phyloP scores from a whole-genome alignment of 2,888 invertebrate species.

The Agriopis aurantiaria region DNA sequence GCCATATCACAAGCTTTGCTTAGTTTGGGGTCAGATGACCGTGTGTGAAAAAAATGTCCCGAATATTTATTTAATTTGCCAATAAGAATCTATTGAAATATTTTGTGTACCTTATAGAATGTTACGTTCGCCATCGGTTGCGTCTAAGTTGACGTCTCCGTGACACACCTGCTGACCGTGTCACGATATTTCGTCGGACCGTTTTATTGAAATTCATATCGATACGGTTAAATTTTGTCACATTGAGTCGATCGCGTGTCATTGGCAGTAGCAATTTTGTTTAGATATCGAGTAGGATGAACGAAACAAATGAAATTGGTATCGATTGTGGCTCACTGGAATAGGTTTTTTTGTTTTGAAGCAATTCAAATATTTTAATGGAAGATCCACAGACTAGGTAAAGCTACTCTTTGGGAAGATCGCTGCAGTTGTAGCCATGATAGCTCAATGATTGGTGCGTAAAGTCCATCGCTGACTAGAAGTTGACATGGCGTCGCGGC shows the following conservation, averaged over 20 bases:
- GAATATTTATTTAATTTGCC: too few species aligned
- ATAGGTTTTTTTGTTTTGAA: background rate
- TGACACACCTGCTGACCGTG: conserved; percentile 1
- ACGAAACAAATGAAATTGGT: conserved; percentile 15
- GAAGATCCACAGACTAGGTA: background rate
- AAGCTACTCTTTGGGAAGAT: too few species aligned
- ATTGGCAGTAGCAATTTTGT: conserved; percentile 12
- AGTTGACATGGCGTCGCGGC: background rate
- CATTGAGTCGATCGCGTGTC: background rate
- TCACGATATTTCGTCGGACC: conserved; percentile 9
- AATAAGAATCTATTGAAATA: conserved; percentile 2
- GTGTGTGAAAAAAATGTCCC: too few species aligned
- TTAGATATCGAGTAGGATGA: conserved; percentile 2
- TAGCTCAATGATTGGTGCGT: background rate
- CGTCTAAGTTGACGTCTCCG: conserved; percentile 21
- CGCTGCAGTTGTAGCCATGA: background rate
- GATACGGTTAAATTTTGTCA: background rate
- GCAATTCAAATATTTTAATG: background rate
- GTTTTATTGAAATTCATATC: conserved; percentile 17
- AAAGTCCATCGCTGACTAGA: background rate
- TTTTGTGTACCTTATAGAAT: background rate
- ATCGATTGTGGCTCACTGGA: conserved; percentile 10
- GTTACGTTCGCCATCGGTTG: conserved; percentile 6
- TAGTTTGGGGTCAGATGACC: too few species aligned
- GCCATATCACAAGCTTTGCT: too few species aligned